These are phyloP conservation scores for Bembecia ichneumoniformis DNA, from an alignment of 2,888 invertebrate genomes.

Conservation along the genomic window DNA sequence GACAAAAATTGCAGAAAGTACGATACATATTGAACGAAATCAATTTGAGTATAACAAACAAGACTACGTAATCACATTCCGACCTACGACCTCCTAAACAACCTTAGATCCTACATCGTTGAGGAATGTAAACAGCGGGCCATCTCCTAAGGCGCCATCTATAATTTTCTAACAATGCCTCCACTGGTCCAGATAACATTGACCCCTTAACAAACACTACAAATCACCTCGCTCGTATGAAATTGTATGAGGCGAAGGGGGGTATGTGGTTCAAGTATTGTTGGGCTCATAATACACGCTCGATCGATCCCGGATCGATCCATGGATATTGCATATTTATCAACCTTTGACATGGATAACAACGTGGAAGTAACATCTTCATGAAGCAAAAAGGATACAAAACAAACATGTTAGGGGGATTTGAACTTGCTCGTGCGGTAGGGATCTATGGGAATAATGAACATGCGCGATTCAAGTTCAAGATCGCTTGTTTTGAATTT, in stretches of 20 bases:
- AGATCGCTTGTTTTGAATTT: too few relatives aligned
- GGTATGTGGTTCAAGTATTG: conserved; percentile 15
- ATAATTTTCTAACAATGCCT: conserved; percentile 67
- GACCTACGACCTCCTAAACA: conserved; percentile 62
- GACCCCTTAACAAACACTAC: conserved; percentile 18
- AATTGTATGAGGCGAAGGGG: conserved; percentile 4
- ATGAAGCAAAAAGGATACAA: conserved; percentile 43
- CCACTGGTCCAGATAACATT: conserved; percentile 38
- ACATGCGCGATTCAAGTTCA: neutral
- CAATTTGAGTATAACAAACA: conserved; percentile 54
- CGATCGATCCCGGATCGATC: conserved; percentile 62
- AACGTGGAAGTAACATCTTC: conserved; percentile 67
- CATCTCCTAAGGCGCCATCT: conserved; percentile 70
- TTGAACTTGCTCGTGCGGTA: conserved; percentile 29
- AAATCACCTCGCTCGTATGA: conserved; percentile 6
- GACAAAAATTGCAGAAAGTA: neutral
- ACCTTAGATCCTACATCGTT: conserved; percentile 50
- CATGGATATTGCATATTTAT: conserved; percentile 69
- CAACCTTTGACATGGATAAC: conserved; percentile 71
- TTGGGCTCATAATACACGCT: conserved; percentile 48
- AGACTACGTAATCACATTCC: conserved; percentile 58
- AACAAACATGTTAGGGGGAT: conserved; percentile 54
- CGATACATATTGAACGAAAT: conserved; percentile 26
- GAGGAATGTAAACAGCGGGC: conserved; percentile 66
- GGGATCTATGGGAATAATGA: conserved; percentile 12